Conservation (phyloP, 2,797 vertebrate genomes). For the Acanthopagrus latus region DNA sequence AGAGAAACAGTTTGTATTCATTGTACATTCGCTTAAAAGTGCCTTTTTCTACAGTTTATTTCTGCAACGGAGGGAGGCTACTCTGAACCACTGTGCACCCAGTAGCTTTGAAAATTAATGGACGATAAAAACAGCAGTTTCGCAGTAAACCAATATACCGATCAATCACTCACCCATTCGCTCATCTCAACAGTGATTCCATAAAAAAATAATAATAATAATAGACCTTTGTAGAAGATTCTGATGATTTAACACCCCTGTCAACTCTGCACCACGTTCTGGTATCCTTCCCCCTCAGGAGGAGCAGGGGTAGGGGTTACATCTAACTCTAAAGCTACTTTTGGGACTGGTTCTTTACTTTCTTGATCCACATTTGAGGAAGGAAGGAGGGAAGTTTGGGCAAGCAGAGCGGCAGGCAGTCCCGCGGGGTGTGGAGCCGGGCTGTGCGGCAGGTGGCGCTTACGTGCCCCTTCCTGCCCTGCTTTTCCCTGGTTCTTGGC, state of each 20-base stretch:
- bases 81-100: neutral
- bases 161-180: neutral
- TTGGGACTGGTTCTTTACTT: neutral
- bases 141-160: neutral
- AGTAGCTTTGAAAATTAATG: conserved; percentile 2
- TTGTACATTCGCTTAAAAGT: too few relatives aligned
- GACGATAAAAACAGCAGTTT: neutral
- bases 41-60: too few relatives aligned
- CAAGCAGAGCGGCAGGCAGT: conserved; percentile 46
- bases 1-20: too few relatives aligned
- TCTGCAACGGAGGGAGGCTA: too few relatives aligned
- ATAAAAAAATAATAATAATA: too few relatives aligned
- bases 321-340: conserved; percentile 11
- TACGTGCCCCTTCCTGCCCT: neutral
- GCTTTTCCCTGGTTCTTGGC: conserved; percentile 42
- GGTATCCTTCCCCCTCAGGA: conserved; percentile 21
- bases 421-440: neutral
- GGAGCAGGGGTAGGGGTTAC: neutral
- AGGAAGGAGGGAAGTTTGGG: conserved; percentile 31
- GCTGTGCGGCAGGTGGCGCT: conserved; percentile 26
- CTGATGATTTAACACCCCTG: conserved; percentile 14
- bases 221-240: neutral
- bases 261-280: conserved; percentile 33
- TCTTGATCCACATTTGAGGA: conserved; percentile 16
- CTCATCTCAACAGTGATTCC: neutral